phyloP scores from a whole-genome alignment of 2,797 vertebrate species.

The Tiaroga cobitis region DNA sequence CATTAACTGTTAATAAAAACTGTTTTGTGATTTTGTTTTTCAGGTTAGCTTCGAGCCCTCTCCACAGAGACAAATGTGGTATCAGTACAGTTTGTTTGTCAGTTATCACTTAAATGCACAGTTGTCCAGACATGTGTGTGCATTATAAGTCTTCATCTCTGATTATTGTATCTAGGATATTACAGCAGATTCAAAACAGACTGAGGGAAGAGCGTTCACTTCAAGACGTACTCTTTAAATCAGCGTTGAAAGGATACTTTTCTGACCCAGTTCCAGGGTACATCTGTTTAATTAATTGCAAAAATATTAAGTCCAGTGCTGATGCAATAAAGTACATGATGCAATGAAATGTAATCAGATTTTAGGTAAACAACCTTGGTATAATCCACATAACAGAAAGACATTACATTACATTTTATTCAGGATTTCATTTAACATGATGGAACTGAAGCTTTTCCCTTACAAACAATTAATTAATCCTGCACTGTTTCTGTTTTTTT shows the following conservation, averaged over 20 bases:
- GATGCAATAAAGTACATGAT: background rate
- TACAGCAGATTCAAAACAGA: slow-evolving; percentile 88
- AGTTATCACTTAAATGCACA: background rate
- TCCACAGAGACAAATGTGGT: slow-evolving; percentile 88
- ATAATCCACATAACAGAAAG: background rate
- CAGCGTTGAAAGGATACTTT: slow-evolving; percentile 83
- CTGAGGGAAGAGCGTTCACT: slow-evolving; percentile 90
- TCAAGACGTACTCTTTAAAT: slow-evolving; percentile 93
- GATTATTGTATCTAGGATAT: slow-evolving; percentile 72
- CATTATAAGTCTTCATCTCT: background rate
- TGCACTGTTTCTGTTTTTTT: background rate
- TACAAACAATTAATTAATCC: background rate
- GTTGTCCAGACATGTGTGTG: background rate
- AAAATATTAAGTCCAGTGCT: background rate
- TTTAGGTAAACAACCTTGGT: background rate
- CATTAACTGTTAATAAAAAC: background rate
- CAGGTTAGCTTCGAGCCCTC: slow-evolving; percentile 93
- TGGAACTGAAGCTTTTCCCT: background rate
- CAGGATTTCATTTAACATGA: too few relatives aligned
- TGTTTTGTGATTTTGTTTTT: slow-evolving; percentile 50
- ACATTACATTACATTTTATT: background rate
- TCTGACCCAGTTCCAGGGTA: slow-evolving; percentile 73
- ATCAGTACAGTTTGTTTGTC: slow-evolving; percentile 77
- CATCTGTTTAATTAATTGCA: background rate
- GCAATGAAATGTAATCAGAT: background rate